Evolutionary conservation across 2,888 invertebrate species (phyloP).

Genomic region (Lordiphosa fenestrarum): DNA sequence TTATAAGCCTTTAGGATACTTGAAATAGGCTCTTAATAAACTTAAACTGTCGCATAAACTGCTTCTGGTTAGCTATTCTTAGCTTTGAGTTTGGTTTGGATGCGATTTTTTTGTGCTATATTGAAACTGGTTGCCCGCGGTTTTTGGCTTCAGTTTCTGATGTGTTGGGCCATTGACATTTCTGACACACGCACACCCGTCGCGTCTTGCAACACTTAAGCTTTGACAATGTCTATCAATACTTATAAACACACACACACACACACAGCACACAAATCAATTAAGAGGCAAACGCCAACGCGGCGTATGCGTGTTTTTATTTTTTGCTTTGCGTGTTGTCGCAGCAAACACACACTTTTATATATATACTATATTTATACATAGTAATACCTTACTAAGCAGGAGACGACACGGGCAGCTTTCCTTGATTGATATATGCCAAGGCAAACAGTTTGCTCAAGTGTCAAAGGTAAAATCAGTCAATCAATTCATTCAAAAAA

Average conservation of each 20-base stretch:
- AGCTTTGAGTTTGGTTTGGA: no score
- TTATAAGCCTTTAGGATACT: no score
- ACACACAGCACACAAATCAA: conserved; percentile 39
- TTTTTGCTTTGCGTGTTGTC: background rate
- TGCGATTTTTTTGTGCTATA: background rate
- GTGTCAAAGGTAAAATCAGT: conserved; percentile 26
- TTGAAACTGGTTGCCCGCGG: conserved; percentile 11
- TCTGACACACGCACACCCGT: background rate
- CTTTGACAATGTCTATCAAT: conserved; percentile 10
- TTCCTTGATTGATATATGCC: conserved; percentile 3
- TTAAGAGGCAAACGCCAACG: conserved; percentile 18
- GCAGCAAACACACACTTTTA: background rate
- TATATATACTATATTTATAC: background rate
- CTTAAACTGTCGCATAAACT: no score
- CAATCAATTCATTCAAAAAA: conserved; percentile 23
- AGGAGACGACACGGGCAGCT: background rate
- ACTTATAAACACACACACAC: conserved; percentile 7
- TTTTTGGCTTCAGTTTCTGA: background rate
- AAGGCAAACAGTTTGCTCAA: background rate
- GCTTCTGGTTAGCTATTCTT: no score
- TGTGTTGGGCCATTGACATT: conserved; percentile 20
- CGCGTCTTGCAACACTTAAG: conserved; percentile 3
- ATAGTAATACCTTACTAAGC: background rate
- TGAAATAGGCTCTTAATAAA: no score
- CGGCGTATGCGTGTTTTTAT: conserved; percentile 19